These are phyloP conservation scores for Piscicola geometra DNA, from an alignment of 2,888 invertebrate genomes.

Conservation along the genomic window DNA sequence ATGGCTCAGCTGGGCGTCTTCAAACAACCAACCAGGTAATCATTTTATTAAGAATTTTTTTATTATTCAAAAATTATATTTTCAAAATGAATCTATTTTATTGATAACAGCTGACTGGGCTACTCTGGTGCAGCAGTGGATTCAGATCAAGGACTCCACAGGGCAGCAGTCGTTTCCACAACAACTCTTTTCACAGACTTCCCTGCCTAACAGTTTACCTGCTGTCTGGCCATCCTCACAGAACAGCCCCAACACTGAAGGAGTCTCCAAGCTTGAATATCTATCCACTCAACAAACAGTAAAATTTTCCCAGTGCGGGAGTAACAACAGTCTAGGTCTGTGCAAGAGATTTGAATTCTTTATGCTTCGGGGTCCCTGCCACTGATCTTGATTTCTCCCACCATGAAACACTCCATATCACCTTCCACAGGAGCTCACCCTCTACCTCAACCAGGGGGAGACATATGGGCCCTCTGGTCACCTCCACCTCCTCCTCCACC, in stretches of 20 bases:
- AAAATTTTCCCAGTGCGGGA: constrained; percentile 3
- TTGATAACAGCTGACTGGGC: constrained; percentile 82
- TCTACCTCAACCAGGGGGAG: neutral
- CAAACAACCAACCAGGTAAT: constrained; percentile 2
- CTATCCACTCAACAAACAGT: neutral
- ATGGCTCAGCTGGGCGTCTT: neutral
- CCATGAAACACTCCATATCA: neutral
- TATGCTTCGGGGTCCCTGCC: too few species aligned
- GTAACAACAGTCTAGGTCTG: constrained; percentile 5
- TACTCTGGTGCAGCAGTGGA: constrained; percentile 92
- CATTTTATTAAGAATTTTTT: neutral
- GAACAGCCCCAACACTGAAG: too few species aligned
- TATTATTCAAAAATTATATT: neutral
- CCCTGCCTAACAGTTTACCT: neutral
- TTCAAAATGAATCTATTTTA: neutral
- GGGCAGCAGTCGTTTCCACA: constrained; percentile 39
- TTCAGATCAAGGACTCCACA: constrained; percentile 57
- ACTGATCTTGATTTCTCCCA: too few species aligned
- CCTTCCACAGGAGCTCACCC: neutral
- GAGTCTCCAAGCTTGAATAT: too few species aligned
- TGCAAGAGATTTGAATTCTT: neutral
- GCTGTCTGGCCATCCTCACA: too few species aligned
- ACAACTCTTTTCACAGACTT: constrained; percentile 44
- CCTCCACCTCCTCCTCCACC: neutral
- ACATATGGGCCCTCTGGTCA: constrained; percentile 3